Evolutionary conservation across 2,797 vertebrate genomes (phyloP), one percentile per base, ranked within the genome.

Genomic region (Xenops minutus): DNA sequence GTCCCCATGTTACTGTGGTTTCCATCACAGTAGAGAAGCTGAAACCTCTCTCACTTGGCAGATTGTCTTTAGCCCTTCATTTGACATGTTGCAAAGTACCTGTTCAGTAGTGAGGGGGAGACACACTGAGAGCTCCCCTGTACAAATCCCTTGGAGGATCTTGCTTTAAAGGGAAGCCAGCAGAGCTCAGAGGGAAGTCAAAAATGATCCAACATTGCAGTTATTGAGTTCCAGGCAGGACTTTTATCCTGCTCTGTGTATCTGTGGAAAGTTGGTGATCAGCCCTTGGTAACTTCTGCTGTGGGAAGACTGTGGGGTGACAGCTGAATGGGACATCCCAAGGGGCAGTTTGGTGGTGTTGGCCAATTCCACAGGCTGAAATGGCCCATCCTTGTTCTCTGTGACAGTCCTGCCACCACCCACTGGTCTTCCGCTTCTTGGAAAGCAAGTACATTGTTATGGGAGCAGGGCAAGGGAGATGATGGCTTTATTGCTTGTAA

Each of bases 371-470:
- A 22, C 27, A n/a, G 59, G 61, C 56, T 56, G 29, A 69, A 56
- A 66, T n/a, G 51, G 6, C 68, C 79, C 39, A 0, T 30, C 89
- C 83, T 39, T 85, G 89, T 52, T 71, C 66, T 69, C 27, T 32
- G 52, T 43, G 51, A 36, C 21, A 0, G 3, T 56, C 59, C 56
- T 44, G 61, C 32, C 52, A 84, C 66, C 27, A 1, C 85, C 66
- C 24, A 2, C 30, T 92, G 91, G 78, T 89, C 85, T 82, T 51
- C 34, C 54, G 67, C 91, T 88, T 94, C 91, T 84, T 94, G 88
- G 82, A 96, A 89, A 93, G 82, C 71, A 41, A 85, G 48, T 37
- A 66, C 73, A 56, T 68, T 55, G 37, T 26, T 49, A 39, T 20
- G 22, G 73, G 54, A 89, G 59, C 46, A 44, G 68, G 73, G 59